These are phyloP conservation scores for Gymnocephalus cernua DNA, from an alignment of 2,113 vertebrate genomes.

Conservation along the genomic window DNA sequence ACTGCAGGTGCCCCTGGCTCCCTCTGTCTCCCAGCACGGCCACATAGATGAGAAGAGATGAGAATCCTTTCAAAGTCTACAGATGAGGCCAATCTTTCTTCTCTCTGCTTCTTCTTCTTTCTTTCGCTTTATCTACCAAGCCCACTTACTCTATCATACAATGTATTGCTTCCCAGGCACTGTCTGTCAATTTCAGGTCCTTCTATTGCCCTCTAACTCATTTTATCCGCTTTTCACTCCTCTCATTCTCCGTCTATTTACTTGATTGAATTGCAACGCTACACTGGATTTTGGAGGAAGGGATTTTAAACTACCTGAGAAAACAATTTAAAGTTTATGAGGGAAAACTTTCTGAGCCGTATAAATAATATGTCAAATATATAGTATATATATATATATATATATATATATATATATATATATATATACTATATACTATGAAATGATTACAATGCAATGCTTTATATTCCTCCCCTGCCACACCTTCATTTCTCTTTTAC, in stretches of 20 bases:
- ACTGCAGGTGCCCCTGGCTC: constrained; percentile 75
- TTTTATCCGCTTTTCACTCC: constrained; percentile 40
- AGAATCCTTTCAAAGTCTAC: constrained; percentile 69
- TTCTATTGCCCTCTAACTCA: constrained; percentile 51
- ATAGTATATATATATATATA: neutral
- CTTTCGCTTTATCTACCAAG: constrained; percentile 53
- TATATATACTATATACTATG: neutral
- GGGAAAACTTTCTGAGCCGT: constrained; percentile 6
- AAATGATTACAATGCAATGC: constrained; percentile 17
- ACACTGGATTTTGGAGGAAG: constrained; percentile 16
- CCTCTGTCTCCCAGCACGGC: constrained; percentile 56
- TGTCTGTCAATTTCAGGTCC: constrained; percentile 58
- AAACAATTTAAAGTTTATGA: constrained; percentile 49
- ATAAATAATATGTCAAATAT: constrained; percentile 29
- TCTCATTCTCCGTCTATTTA: constrained; percentile 37
- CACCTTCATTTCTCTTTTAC: constrained; percentile 28
- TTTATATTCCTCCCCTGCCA: constrained; percentile 36
- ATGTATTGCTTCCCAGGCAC: constrained; percentile 60
- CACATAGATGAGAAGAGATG: constrained; percentile 72
- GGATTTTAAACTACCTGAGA: constrained; percentile 35
- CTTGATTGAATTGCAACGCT: constrained; percentile 31
- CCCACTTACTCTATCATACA: constrained; percentile 62
- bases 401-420: too few species aligned
- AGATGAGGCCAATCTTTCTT: constrained; percentile 69
- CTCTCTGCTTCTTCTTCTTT: constrained; percentile 47